These are phyloP conservation scores for Strigamia maritima DNA, from an alignment of 2,888 invertebrate species.

Conservation along the genomic window DNA sequence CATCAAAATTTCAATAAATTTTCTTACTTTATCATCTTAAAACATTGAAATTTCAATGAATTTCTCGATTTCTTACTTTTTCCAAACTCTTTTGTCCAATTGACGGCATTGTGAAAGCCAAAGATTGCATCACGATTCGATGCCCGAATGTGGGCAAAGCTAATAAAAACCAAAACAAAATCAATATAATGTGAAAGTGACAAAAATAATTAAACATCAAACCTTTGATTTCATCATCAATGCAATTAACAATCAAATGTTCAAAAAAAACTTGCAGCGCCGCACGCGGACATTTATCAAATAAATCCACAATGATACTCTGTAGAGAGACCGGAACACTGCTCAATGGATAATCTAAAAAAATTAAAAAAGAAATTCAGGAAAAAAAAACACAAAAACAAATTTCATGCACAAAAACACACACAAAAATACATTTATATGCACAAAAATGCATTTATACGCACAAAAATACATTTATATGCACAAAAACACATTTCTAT, in stretches of 20 bases:
- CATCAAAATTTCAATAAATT: no score
- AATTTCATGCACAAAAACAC: no score
- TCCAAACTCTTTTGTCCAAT: constrained; percentile 47
- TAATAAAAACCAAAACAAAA: constrained; percentile 42
- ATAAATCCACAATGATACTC: constrained; percentile 47
- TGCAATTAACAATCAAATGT: constrained; percentile 50
- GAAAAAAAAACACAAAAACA: no score
- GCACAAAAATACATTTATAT: no score
- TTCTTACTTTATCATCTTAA: no score
- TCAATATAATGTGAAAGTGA: no score
- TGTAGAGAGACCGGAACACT: constrained; percentile 47
- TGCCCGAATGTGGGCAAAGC: constrained; percentile 50
- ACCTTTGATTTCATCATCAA: constrained; percentile 49
- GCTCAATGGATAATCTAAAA: constrained; percentile 49
- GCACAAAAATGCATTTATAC: no score
- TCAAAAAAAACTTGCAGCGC: constrained; percentile 50
- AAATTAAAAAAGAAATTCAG: constrained; percentile 40
- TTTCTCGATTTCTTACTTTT: constrained; percentile 48
- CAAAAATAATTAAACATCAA: constrained; percentile 38
- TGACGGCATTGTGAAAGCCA: constrained; percentile 49
- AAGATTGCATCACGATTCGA: constrained; percentile 51
- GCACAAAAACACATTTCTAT: no score
- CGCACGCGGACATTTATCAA: constrained; percentile 47
- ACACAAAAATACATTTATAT: no score
- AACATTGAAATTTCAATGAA: not conserved